phyloP scores from a whole-genome alignment of 2,888 invertebrate species.

The Caenorhabditis auriculariae region DNA sequence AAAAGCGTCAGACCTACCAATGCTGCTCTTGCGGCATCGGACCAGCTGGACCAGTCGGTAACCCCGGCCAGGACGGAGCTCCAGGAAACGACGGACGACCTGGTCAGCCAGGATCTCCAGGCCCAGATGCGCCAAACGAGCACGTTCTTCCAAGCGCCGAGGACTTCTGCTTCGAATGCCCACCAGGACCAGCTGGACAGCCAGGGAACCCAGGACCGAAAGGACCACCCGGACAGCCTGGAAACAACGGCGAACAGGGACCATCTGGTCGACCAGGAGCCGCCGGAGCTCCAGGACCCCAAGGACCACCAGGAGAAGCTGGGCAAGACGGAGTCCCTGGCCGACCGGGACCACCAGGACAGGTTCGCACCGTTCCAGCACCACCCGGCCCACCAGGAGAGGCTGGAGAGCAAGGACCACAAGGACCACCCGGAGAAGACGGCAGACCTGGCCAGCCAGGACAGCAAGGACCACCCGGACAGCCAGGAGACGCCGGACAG shows the following conservation, averaged over 20 bases:
- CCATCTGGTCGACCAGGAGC: slow-evolving; percentile 49
- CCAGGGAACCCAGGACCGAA: slow-evolving; percentile 49
- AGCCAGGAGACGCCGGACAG: slow-evolving; percentile 43
- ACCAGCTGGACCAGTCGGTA: slow-evolving; percentile 33
- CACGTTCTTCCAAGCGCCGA: slow-evolving; percentile 37
- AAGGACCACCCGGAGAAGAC: slow-evolving; percentile 46
- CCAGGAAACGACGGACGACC: slow-evolving; percentile 43
- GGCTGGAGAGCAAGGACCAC: slow-evolving; percentile 48
- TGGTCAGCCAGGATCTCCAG: slow-evolving; percentile 42
- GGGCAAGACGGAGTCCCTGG: slow-evolving; percentile 55
- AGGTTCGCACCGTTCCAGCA: slow-evolving; percentile 43
- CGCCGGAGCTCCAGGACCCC: slow-evolving; percentile 51
- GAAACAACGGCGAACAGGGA: slow-evolving; percentile 46
- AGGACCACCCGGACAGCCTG: slow-evolving; percentile 47
- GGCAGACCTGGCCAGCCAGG: slow-evolving; percentile 44
- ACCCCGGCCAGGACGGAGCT: slow-evolving; percentile 35
- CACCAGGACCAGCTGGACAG: slow-evolving; percentile 48
- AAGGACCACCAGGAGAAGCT: slow-evolving; percentile 47
- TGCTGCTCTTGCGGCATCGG: slow-evolving; percentile 49
- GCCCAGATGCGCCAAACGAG: slow-evolving; percentile 47
- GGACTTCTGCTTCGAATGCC: slow-evolving; percentile 51
- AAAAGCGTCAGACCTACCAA: slow-evolving; percentile 45
- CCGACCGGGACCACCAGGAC: slow-evolving; percentile 48
- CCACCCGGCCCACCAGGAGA: slow-evolving; percentile 51
- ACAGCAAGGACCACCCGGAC: slow-evolving; percentile 45